Conservation (phyloP, 2,797 vertebrate species). For the Carcharodon carcharias region DNA sequence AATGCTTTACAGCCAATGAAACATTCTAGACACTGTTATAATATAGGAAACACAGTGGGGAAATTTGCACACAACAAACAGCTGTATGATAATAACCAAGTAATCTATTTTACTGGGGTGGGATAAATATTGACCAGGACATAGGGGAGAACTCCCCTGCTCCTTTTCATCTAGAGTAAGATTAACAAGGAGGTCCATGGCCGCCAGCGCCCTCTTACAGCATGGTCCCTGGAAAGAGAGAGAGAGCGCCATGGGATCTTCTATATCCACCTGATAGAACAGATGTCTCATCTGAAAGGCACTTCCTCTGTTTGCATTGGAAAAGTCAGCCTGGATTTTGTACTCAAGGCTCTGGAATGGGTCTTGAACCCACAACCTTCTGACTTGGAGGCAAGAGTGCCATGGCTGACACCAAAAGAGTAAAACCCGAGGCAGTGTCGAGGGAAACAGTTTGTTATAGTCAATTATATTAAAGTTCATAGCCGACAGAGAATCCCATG, state of each 20-base stretch:
- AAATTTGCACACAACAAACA: neutral
- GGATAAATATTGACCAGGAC: neutral
- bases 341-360: neutral
- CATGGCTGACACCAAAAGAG: neutral
- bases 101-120: neutral
- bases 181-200: no score
- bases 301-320: neutral
- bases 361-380: neutral
- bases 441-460: neutral
- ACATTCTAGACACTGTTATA: neutral
- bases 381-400: neutral
- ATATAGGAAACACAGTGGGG: neutral
- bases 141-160: neutral
- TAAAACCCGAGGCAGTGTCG: neutral
- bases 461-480: neutral
- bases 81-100: neutral
- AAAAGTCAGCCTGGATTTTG: neutral
- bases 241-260: neutral
- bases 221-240: no score
- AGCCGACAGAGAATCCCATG: neutral
- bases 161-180: neutral
- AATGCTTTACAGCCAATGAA: neutral
- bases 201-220: no score
- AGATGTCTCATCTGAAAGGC: neutral
- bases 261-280: neutral